Conservation (phyloP, 2,888 invertebrate species). For the Eupithecia centaureata region DNA sequence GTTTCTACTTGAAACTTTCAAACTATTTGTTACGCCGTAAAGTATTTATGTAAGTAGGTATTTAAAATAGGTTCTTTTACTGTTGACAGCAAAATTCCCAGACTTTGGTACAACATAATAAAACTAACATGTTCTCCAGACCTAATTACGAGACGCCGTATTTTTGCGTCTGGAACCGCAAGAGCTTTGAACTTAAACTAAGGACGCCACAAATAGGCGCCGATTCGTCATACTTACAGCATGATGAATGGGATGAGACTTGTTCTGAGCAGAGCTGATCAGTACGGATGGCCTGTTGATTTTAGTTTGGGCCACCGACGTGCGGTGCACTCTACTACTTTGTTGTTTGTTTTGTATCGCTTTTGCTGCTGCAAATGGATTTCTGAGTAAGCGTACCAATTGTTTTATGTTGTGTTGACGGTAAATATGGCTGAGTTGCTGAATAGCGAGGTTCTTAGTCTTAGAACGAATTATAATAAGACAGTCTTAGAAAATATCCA, state of each 20-base stretch:
- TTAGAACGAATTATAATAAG: background rate
- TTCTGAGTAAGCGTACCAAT: constrained; percentile 4
- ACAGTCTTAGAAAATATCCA: background rate
- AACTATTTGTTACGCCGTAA: background rate
- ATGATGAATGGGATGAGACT: constrained; percentile 28
- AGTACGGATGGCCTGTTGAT: constrained; percentile 21
- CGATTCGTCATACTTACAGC: constrained; percentile 39
- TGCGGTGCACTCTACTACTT: constrained; percentile 11
- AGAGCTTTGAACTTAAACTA: constrained; percentile 30
- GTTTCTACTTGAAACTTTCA: background rate
- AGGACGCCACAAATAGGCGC: constrained; percentile 32
- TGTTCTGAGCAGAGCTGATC: constrained; percentile 13
- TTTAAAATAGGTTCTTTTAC: background rate
- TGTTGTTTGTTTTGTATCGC: constrained; percentile 5
- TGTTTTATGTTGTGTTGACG: constrained; percentile 2
- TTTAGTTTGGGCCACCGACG: constrained; percentile 9
- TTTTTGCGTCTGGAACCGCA: constrained; percentile 29
- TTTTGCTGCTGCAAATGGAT: constrained; percentile 1
- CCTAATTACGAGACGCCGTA: constrained; percentile 21
- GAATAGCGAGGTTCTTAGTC: background rate
- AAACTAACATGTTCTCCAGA: background rate
- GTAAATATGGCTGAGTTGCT: background rate
- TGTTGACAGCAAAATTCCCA: background rate
- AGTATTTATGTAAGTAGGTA: too few relatives aligned
- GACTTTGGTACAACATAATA: background rate